phyloP scores from a whole-genome alignment of 2,113 vertebrate species.

The Peromyscus californicus region DNA sequence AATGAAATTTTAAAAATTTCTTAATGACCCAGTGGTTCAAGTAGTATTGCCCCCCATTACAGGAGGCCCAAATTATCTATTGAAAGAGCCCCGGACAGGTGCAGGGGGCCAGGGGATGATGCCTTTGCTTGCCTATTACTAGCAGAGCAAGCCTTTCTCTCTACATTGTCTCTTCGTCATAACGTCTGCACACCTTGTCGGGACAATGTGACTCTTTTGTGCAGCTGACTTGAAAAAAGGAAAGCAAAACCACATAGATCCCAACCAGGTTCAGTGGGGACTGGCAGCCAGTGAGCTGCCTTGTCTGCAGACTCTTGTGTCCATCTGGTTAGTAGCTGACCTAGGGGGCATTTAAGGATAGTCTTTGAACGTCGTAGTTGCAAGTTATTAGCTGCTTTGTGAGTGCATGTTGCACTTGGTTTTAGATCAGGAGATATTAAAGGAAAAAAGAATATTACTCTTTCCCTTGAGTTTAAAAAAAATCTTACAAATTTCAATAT shows the following conservation, averaged over 20 bases:
- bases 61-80: not conserved
- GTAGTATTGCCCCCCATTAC: not conserved
- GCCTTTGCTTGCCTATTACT: not conserved
- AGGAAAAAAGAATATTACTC: not conserved
- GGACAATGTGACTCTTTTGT: not conserved
- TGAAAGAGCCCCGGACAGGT: not conserved
- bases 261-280: not conserved
- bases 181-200: not conserved
- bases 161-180: not conserved
- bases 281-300: not conserved
- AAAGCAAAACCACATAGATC: not conserved
- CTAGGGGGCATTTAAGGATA: not conserved
- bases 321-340: not conserved
- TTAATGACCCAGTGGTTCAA: not conserved
- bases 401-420: not conserved
- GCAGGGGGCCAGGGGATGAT: not conserved
- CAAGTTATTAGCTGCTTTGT: not conserved
- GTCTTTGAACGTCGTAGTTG: not conserved
- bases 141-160: not conserved
- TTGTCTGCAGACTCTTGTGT: not conserved
- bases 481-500: not conserved
- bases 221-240: not conserved
- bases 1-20: not conserved
- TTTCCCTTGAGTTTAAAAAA: not conserved
- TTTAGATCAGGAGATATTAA: constrained; percentile 16